These are phyloP conservation scores for Hedychridium roseum DNA, from an alignment of 2,888 invertebrate species.

Conservation along the genomic window DNA sequence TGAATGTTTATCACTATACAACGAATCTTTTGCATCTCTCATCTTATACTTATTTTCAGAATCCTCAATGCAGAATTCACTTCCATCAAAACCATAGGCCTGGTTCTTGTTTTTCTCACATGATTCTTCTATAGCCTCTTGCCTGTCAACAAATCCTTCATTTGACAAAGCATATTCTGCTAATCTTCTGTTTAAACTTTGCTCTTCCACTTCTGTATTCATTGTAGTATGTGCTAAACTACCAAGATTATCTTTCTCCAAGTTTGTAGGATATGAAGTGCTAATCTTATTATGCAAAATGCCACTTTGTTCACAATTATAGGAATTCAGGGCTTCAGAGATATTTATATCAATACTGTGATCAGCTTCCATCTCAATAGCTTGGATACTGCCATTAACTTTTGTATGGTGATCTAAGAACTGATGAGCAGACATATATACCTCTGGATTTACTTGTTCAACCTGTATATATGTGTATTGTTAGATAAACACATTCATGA, in stretches of 20 bases:
- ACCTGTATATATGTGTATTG: too few relatives aligned
- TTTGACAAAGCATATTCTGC: not conserved
- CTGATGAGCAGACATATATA: too few relatives aligned
- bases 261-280: not conserved
- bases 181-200: slow-evolving; percentile 7
- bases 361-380: slow-evolving; percentile 12
- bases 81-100: too few relatives aligned
- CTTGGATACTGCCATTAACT: too few relatives aligned
- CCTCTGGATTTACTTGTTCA: too few relatives aligned
- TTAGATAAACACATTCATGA: too few relatives aligned
- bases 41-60: not conserved
- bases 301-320: slow-evolving; percentile 29
- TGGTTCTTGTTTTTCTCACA: too few relatives aligned
- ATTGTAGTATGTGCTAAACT: not conserved
- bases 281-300: slow-evolving; percentile 14
- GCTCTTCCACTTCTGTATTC: not conserved
- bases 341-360: slow-evolving; percentile 28
- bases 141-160: too few relatives aligned
- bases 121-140: too few relatives aligned
- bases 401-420: too few relatives aligned
- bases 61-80: slow-evolving; percentile 11
- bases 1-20: slow-evolving; percentile 1
- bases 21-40: not conserved
- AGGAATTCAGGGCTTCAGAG: slow-evolving; percentile 31
- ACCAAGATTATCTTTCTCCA: slow-evolving; percentile 11